These are phyloP conservation scores for Fulica atra DNA, from an alignment of 2,113 vertebrate genomes.

Conservation along the genomic window DNA sequence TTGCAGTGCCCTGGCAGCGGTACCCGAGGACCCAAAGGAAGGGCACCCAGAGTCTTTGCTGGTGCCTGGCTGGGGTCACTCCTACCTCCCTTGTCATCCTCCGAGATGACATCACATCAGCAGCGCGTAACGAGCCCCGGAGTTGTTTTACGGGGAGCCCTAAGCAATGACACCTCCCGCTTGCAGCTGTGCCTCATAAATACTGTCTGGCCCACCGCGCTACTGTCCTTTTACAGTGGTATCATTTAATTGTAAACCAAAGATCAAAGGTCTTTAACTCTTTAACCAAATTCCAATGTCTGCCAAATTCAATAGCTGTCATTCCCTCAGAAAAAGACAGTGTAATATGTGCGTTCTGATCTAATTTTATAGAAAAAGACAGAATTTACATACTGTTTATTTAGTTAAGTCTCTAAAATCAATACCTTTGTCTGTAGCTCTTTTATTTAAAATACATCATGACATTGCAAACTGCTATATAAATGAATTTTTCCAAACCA, in stretches of 20 bases:
- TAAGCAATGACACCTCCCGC: slow-evolving; percentile 53
- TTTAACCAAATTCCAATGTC: slow-evolving; percentile 98
- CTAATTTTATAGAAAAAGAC: slow-evolving; percentile 95
- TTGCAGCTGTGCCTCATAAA: slow-evolving; percentile 55
- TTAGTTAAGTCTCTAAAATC: slow-evolving; percentile 96
- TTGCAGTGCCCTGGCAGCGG: background rate
- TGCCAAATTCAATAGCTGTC: slow-evolving; percentile 99
- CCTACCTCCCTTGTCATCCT: background rate
- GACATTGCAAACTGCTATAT: slow-evolving; percentile 91
- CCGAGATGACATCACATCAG: background rate
- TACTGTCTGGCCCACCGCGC: slow-evolving; percentile 61
- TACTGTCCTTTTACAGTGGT: slow-evolving; percentile 71
- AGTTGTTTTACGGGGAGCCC: background rate
- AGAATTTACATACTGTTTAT: slow-evolving; percentile 99
- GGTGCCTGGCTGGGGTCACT: background rate
- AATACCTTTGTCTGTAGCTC: slow-evolving; percentile 96
- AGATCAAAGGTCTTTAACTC: slow-evolving; percentile 98
- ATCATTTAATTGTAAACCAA: slow-evolving; percentile 86
- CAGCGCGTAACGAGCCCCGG: background rate
- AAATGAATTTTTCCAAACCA: slow-evolving; percentile 94
- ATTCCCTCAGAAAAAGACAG: slow-evolving; percentile 87
- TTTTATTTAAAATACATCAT: slow-evolving; percentile 98
- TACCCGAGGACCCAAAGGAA: no score
- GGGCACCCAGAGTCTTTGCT: background rate
- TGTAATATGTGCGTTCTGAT: slow-evolving; percentile 98